Evolutionary conservation across 2,797 vertebrate genomes (phyloP), one percentile per base, ranked within the genome.

Genomic region (Odontamblyopus lacepedii): DNA sequence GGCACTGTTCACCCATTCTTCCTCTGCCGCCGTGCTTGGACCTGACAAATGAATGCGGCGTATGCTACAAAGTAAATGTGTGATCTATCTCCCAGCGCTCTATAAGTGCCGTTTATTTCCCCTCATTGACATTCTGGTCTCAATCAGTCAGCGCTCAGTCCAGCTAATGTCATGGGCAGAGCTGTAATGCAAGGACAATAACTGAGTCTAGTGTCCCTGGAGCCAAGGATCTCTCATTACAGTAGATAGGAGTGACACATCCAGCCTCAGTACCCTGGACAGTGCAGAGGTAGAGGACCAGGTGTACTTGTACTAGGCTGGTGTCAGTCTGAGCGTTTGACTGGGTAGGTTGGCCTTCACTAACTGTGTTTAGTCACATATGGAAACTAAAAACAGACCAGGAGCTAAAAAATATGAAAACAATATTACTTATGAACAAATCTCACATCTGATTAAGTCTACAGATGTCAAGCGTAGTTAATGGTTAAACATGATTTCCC

Each of bases 311-410:
- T 72, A 80, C 82, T 84, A 80, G 64, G 70, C 73, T 55, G 7
- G 75, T 72, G 63, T 70, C 35, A 32, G 67, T 67, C 30, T 65
- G 73, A 83, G 80, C 71, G 83, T 81, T 81, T 76, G 79, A 85
- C 76, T 85, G 77, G 76, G 75, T 69, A 75, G 75, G 80, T 83
- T 89, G 83, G 80, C 78, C 77, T 88, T 90, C 85, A 87, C 88
- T 83, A 77, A 86, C 81, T 81, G 82, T 30, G 79, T 81, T 85
- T 80, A 85, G 76, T 85, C 83, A 86, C 83, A 78, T 64, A 77
- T 77, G 77, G 13, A 60, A 29, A 60, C 56, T 23, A 29, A 59
- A 19, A 60, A 48, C 44, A 15, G 13, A 48, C 13, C 41, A 12
- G 11, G 41, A 44, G 41, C 41, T 44, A 44, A 44, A 44, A 35